Conservation (phyloP, 2,797 vertebrate genomes). For the Darevskia nairensis region DNA sequence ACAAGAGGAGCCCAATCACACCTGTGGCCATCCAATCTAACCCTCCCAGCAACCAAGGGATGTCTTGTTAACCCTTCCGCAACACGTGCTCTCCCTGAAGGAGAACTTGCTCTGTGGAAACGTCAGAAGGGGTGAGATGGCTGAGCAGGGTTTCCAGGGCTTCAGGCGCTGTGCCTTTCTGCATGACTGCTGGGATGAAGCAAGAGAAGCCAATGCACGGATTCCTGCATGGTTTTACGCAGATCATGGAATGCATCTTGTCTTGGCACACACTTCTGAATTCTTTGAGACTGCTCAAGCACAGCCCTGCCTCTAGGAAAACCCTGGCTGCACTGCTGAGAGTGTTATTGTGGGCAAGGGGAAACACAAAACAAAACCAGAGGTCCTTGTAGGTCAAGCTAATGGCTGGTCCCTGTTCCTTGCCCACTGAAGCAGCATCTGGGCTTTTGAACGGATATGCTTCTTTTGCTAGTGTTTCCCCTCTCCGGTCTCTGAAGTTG, state of each 20-base stretch:
- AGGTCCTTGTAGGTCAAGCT: slow-evolving; percentile 36
- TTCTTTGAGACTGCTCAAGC: not conserved
- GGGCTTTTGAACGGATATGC: not conserved
- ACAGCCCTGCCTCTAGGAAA: not conserved
- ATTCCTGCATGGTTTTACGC: not conserved
- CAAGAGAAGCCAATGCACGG: not conserved
- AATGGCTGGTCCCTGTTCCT: not conserved
- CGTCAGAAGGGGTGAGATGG: not conserved
- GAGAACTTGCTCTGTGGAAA: no score
- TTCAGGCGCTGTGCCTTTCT: not conserved
- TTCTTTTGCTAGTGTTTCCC: slow-evolving; percentile 1
- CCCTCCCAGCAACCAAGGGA: no score
- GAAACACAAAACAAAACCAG: not conserved
- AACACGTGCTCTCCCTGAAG: no score
- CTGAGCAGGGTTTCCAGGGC: not conserved
- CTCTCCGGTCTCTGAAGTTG: not conserved
- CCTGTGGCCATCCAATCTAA: no score
- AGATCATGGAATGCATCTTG: not conserved
- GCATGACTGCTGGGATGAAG: not conserved
- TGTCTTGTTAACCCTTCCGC: no score
- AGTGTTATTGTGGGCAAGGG: not conserved
- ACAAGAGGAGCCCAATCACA: no score
- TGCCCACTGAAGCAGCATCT: not conserved
- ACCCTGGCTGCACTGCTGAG: not conserved
- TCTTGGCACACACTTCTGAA: not conserved